Base-by-base conservation (phyloP, 2,888 invertebrate species). In the Andrena bicolor region DNA sequence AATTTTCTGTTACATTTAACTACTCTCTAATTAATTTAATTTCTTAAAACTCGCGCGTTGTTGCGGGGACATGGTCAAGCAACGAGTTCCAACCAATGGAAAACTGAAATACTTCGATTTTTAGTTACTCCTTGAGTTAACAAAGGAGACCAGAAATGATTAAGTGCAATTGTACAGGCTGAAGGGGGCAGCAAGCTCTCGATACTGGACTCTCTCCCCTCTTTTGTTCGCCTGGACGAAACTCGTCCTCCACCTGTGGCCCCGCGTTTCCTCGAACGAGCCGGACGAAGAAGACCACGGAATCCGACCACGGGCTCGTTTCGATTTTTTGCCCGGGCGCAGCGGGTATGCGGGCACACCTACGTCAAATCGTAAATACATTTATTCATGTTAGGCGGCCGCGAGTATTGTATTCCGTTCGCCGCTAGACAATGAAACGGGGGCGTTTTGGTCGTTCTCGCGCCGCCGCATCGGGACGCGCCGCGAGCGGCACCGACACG, bases 311-410 rank as follows among this genome's bases (percentile, higher is more conserved):
- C 83, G 83, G 72, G 78, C 85, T 85, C 85, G 85, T 88, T 85
- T 73, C 88, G 88, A 88, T 84, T 89, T 89, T 89, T 89, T 88
- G 88, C 76, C 71, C 76, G 84, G 65, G 49, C 56, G 23, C 41
- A 83, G 75, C 83, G 81, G 81, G 85, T 86, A 90, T 88, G 90
- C 90, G 85, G 89, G 88, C 90, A 92, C 92, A 91, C 92, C 92
- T 91, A 92, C 91, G 90, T 91, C 89, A 90, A 91, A 92, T 92
- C 90, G 90, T 90, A 91, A 92, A 93, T 92, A 92, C 92, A 93
- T 93, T 93, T 93, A 93, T 93, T 93, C 92, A 93, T 93, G 91
- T 91, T 90, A 91, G 90, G 88, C 88, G 90, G 90, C 90, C 90
- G 88, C 88, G 90, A 92, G 93, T 92, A 93, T 93, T 93, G 93